Percentiles rank a stretch among this genome's conserved stretches.
Evolutionary conservation across 30 jellyfish, hydroid and myxozoan species (phyloP).

Genomic region (Mastigias papua): DNA sequence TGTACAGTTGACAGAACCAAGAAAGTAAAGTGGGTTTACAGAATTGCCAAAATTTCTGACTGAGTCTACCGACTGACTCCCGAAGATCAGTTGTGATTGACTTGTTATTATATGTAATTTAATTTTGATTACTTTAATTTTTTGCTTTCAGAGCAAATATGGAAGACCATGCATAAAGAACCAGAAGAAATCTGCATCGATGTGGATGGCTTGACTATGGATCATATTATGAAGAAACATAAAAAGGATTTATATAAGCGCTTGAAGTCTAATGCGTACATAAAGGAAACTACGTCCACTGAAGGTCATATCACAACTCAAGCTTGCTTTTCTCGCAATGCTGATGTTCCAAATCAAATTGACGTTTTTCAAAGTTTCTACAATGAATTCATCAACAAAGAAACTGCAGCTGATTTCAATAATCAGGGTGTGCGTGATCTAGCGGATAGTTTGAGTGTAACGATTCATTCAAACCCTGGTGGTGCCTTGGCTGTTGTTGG

Average conservation of each 20-base stretch:
- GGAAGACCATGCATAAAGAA: slow-evolving; percentile 23
- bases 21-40: no score
- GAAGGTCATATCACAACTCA: not conserved
- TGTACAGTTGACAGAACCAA: no score
- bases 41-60: no score
- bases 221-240: not conserved
- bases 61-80: no score
- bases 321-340: slow-evolving; percentile 33
- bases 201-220: slow-evolving; percentile 14
- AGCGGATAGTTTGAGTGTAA: not conserved
- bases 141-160: slow-evolving; percentile 16
- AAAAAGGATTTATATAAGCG: not conserved
- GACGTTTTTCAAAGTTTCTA: not conserved
- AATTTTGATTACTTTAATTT: no score
- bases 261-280: slow-evolving; percentile 28
- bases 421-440: not conserved
- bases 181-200: slow-evolving; percentile 15
- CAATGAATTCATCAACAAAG: slow-evolving; percentile 1
- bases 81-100: no score
- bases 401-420: not conserved
- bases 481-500: not conserved
- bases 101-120: no score
- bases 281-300: not conserved
- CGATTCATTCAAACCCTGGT: not conserved
- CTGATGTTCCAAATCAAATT: not conserved